Percentiles rank a stretch among this genome's conserved stretches.
phyloP scores from a whole-genome alignment of 2,113 vertebrate species.

The Percina caprodes region DNA sequence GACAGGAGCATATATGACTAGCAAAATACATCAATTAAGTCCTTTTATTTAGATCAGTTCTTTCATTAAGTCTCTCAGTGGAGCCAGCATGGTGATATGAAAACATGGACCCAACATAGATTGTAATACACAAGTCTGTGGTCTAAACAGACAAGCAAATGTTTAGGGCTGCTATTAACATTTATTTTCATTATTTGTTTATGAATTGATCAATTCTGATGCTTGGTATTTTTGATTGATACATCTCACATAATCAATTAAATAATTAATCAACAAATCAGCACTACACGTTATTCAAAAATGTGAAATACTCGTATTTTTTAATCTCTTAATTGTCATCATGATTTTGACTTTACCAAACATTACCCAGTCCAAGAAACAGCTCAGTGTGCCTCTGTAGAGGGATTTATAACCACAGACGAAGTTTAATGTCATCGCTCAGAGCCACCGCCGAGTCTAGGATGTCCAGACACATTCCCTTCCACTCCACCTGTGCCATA shows the following conservation, averaged over 20 bases:
- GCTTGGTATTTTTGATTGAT: not conserved
- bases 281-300: not conserved
- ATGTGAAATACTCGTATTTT: not conserved
- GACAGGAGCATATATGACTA: not conserved
- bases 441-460: slow-evolving; percentile 63
- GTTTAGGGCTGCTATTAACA: not conserved
- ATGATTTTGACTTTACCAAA: not conserved
- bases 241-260: not conserved
- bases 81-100: not conserved
- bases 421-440: slow-evolving; percentile 56
- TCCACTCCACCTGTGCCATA: slow-evolving; percentile 79
- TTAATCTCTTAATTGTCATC: not conserved
- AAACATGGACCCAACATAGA: not conserved
- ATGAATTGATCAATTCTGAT: not conserved
- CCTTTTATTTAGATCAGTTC: slow-evolving; percentile 2
- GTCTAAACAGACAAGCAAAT: not conserved
- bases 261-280: not conserved
- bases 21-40: not conserved
- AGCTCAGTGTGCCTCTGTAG: not conserved
- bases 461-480: slow-evolving; percentile 81
- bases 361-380: not conserved
- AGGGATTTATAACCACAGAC: slow-evolving; percentile 25
- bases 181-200: not conserved
- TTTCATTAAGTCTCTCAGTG: not conserved
- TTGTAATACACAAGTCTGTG: not conserved